Percentiles rank a stretch among this genome's conserved stretches.
These are phyloP conservation scores for Tetramorium alpestre DNA, from an alignment of 1,140 invertebrate genomes.

Conservation along the genomic window DNA sequence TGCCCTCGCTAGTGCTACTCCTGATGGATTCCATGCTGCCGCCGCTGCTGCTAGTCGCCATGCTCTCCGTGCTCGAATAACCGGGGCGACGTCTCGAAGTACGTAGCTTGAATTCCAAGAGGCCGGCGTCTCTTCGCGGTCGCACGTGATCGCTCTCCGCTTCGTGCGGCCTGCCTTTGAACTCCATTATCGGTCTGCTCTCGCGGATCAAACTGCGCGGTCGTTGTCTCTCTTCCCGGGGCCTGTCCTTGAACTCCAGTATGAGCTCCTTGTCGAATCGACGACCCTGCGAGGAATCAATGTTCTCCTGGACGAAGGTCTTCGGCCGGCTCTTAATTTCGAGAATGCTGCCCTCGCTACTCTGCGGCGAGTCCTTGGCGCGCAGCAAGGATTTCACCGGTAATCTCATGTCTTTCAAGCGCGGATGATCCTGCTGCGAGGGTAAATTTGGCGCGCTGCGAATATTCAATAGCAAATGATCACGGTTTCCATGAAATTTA, in stretches of 20 bases:
- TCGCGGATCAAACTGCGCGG: conserved; percentile 83
- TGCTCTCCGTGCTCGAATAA: conserved; percentile 94
- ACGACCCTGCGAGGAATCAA: conserved; percentile 74
- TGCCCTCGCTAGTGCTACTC: conserved; percentile 93
- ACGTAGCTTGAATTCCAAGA: conserved; percentile 82
- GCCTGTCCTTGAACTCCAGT: conserved; percentile 90
- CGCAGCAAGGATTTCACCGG: conserved; percentile 88
- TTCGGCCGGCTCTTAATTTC: conserved; percentile 88
- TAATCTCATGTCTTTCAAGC: conserved; percentile 90
- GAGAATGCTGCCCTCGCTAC: conserved; percentile 88
- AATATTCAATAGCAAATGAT: conserved; percentile 91
- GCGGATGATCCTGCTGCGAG: conserved; percentile 88
- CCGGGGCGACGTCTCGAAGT: conserved; percentile 87
- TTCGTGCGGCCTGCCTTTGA: conserved; percentile 88
- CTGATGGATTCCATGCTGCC: conserved; percentile 94
- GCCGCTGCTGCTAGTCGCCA: conserved; percentile 93
- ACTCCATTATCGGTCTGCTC: conserved; percentile 89
- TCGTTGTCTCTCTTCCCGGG: conserved; percentile 87
- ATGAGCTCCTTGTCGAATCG: conserved; percentile 88
- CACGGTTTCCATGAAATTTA: conserved; percentile 91
- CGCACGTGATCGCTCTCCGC: conserved; percentile 76
- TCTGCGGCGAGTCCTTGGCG: conserved; percentile 87
- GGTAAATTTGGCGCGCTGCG: conserved; percentile 91
- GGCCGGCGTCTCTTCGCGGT: conserved; percentile 75
- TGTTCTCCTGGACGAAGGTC: conserved; percentile 75